Percentiles rank a stretch among this genome's conserved stretches.
These are phyloP conservation scores for Hycleus cichorii DNA, from an alignment of 1,140 invertebrate genomes.

Conservation along the genomic window DNA sequence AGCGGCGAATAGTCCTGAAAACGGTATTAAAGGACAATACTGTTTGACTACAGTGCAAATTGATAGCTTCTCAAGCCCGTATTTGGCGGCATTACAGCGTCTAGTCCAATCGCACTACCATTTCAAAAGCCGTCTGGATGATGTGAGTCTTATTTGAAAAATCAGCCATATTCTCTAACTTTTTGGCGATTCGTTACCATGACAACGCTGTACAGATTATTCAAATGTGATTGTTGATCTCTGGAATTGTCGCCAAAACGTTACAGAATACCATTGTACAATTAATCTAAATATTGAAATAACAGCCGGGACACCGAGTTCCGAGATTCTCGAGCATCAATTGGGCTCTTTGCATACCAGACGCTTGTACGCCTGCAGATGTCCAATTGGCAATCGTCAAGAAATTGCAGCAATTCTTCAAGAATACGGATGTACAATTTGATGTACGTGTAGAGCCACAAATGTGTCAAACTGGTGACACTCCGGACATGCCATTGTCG, in stretches of 20 bases:
- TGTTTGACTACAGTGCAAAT: conserved; percentile 52
- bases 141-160: conserved; percentile 44
- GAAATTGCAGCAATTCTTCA: conserved; percentile 24
- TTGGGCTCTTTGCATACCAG: conserved; percentile 56
- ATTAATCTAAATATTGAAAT: not conserved
- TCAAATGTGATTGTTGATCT: no score
- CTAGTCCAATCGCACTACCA: conserved; percentile 52
- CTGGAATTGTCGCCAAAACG: no score
- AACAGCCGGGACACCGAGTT: conserved; percentile 54
- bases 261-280: no score
- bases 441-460: conserved; percentile 46
- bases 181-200: no score
- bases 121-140: conserved; percentile 51
- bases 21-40: conserved; percentile 47
- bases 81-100: conserved; percentile 43
- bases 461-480: conserved; percentile 47
- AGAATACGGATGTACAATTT: conserved; percentile 44
- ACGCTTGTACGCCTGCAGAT: conserved; percentile 49
- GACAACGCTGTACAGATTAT: no score
- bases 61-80: conserved; percentile 38
- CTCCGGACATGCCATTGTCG: conserved; percentile 33
- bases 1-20: conserved; percentile 38
- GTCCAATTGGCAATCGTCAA: conserved; percentile 44
- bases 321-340: conserved; percentile 53
- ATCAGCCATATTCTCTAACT: no score